Conservation (phyloP, 1,140 invertebrate genomes). For the Drosophila funebris region DNA sequence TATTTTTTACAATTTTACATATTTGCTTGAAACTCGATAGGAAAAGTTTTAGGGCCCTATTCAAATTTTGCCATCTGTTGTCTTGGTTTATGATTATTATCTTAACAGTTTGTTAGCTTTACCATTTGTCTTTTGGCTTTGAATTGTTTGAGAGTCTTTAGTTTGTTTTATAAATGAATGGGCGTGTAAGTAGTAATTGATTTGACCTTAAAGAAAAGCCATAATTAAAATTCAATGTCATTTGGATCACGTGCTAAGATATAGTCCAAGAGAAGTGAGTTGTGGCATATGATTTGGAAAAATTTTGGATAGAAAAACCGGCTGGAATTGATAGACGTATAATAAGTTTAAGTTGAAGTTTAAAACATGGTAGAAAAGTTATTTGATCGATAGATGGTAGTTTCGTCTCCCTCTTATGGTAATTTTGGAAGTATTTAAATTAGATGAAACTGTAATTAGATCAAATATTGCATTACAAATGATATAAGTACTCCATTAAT, state of each 20-base stretch:
- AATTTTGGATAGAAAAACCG: constrained; percentile 9
- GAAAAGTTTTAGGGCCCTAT: constrained; percentile 2
- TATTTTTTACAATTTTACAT: constrained; percentile 11
- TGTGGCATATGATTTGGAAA: neutral
- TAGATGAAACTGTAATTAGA: too few species aligned
- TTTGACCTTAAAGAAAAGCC: constrained; percentile 54
- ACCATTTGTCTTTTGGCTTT: neutral
- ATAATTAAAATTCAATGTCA: constrained; percentile 68
- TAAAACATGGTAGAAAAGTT: too few species aligned
- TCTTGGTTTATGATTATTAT: constrained; percentile 5
- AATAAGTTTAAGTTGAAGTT: too few species aligned
- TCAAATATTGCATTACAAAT: neutral
- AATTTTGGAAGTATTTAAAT: too few species aligned
- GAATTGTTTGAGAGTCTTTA: neutral
- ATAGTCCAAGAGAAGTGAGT: constrained; percentile 13
- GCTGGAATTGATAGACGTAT: neutral
- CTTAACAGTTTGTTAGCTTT: constrained; percentile 4
- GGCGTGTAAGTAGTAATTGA: constrained; percentile 31
- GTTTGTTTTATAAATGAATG: constrained; percentile 10
- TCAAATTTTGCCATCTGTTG: neutral
- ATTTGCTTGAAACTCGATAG: neutral
- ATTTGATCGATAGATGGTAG: too few species aligned
- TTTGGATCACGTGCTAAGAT: constrained; percentile 22
- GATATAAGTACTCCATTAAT: neutral
- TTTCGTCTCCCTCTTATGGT: too few species aligned